Base-by-base conservation (phyloP, 1,140 invertebrate species). In the Argopecten irradians region DNA sequence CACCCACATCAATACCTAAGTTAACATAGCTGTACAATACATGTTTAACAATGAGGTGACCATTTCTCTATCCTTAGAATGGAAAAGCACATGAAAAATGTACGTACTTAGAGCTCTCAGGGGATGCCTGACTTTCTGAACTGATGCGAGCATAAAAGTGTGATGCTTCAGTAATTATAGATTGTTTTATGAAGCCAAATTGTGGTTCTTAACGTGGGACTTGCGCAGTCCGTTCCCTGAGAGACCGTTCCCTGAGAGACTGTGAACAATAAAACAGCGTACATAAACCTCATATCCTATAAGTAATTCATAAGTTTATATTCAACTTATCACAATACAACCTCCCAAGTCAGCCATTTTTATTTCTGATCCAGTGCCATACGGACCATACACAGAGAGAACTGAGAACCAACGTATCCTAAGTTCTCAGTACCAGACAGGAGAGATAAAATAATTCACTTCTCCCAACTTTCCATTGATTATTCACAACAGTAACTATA, bases 221-320 rank as follows among this genome's bases (percentile, higher is more conserved):
- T 71, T 28, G 55, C 55, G 55, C 55, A 71, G 55, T 71, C 19
- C n/a, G 22, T 28, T 3, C 28, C 55, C 55, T 71, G 22, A 22
- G 55, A 71, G 55, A 71, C 55, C 11, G 1, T 28, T 3, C 28
- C 55, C 55, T 71, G 22, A 22, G 55, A 71, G 55, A 71, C 55
- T 28, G 1, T 28, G 55, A 71, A 28, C 55, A 71, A n/a, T 71
- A 2, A 71, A 71, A 71, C 16, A 28, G 55, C 7, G 28, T 5
- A 28, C 55, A 71, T 71, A 71, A 71, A 71, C 5, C n/a, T 71
- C 55, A 22, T 5, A 71, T 71, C 55, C 55, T n/a, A 71, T 71
- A 71, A 71, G 55, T 71, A 28, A 71, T 71, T 71, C 55, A 71
- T 71, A 71, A 71, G 55, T 71, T 71, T 71, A 71, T 71, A 71